Conservation (phyloP, 2,113 vertebrate species). For the Cavia aperea region DNA sequence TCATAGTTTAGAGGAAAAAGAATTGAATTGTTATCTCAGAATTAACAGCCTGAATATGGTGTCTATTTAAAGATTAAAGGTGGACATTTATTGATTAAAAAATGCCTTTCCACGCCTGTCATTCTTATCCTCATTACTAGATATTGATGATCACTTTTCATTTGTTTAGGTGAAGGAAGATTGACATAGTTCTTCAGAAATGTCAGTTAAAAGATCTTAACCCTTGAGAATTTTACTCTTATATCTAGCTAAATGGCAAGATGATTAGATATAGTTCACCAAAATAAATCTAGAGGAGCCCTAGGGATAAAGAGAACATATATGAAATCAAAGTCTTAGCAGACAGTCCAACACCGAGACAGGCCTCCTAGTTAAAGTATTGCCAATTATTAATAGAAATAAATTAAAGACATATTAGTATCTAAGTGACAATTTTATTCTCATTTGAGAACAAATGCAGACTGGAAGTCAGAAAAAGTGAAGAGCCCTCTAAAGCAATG, state of each 20-base stretch:
- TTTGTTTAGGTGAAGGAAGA: not conserved
- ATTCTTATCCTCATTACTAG: not conserved
- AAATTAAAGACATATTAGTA: not conserved
- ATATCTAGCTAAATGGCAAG: not conserved
- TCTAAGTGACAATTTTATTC: not conserved
- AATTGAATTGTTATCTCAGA: conserved; percentile 35
- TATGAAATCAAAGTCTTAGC: not conserved
- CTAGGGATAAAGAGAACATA: not conserved
- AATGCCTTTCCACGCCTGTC: not conserved
- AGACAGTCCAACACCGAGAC: not conserved
- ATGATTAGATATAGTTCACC: not conserved
- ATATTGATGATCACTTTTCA: not conserved
- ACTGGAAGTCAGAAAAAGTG: not conserved
- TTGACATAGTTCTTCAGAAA: not conserved
- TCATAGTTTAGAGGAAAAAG: conserved; percentile 56
- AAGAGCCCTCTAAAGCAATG: not conserved
- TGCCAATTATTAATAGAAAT: not conserved
- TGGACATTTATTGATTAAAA: conserved; percentile 33
- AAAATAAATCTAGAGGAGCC: not conserved
- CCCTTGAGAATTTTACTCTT: not conserved
- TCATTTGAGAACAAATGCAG: not conserved
- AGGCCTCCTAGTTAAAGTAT: not conserved
- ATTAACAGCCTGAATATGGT: conserved; percentile 56
- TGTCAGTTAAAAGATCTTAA: not conserved
- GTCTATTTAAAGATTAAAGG: conserved; percentile 53